These are phyloP conservation scores for Timema cristinae DNA, from an alignment of 2,888 invertebrate species.

Conservation along the genomic window DNA sequence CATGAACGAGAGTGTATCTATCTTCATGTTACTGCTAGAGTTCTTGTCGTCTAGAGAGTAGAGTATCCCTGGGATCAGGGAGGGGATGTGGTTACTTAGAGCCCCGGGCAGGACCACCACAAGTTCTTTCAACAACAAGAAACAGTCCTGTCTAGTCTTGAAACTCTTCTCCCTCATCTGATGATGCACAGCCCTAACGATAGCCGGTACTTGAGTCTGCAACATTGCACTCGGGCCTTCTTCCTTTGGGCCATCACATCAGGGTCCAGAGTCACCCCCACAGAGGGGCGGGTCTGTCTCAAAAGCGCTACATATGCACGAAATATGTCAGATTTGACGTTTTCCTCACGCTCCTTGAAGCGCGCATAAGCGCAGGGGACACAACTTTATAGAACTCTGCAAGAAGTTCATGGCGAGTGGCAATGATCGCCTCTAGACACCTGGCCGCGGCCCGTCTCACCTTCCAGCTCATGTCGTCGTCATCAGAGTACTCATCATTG, in stretches of 20 bases:
- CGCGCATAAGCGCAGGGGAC: constrained; percentile 88
- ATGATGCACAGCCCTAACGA: constrained; percentile 86
- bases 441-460: constrained; percentile 95
- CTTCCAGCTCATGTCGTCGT: constrained; percentile 99
- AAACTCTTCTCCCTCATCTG: constrained; percentile 82
- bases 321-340: constrained; percentile 97
- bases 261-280: constrained; percentile 60
- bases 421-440: constrained; percentile 92
- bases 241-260: constrained; percentile 68
- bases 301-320: constrained; percentile 92
- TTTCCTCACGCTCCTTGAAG: constrained; percentile 98
- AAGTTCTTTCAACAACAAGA: constrained; percentile 85
- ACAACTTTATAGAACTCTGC: constrained; percentile 83
- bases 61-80: constrained; percentile 83
- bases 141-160: constrained; percentile 87
- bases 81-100: constrained; percentile 75
- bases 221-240: constrained; percentile 51
- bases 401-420: constrained; percentile 86
- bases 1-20: constrained; percentile 91
- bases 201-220: constrained; percentile 54
- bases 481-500: constrained; percentile 96
- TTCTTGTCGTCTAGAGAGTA: constrained; percentile 86
- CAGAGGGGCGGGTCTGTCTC: constrained; percentile 78
- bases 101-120: constrained; percentile 86
- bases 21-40: constrained; percentile 96